Percentiles rank a stretch among this genome's conserved stretches.
These are phyloP conservation scores for Scolanthus callimorphus DNA, from an alignment of 92 coral and sea anemone species.

Conservation along the genomic window DNA sequence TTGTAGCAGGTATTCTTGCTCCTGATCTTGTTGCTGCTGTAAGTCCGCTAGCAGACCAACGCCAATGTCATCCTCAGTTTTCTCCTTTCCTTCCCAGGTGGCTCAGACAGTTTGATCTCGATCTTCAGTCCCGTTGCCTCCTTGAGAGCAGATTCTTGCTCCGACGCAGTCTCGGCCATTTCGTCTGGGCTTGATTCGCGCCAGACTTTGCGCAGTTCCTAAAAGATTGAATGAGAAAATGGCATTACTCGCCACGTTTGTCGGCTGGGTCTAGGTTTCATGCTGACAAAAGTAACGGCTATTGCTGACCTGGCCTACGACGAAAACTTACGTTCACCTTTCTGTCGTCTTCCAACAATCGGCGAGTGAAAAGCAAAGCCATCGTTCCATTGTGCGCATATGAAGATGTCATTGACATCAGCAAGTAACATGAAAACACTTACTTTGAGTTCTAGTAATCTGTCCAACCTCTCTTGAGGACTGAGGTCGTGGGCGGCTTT, in stretches of 20 bases:
- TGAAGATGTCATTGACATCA: no score
- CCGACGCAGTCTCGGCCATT: conserved; percentile 77
- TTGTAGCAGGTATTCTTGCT: conserved; percentile 78
- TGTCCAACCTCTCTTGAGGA: conserved; percentile 66
- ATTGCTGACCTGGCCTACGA: no score
- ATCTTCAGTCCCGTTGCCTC: conserved; percentile 85
- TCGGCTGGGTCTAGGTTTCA: no score
- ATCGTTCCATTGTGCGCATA: no score
- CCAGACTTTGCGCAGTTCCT: conserved; percentile 94
- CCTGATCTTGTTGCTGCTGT: conserved; percentile 88
- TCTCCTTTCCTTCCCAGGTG: conserved; percentile 63
- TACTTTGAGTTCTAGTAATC: conserved; percentile 89
- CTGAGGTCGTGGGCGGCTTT: conserved; percentile 56
- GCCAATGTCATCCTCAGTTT: conserved; percentile 53
- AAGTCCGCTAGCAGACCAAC: conserved; percentile 83
- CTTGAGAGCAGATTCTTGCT: conserved; percentile 77
- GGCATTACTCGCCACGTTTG: no score
- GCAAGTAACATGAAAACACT: background rate
- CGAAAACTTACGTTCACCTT: no score
- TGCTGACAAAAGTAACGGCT: no score
- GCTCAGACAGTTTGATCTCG: conserved; percentile 43
- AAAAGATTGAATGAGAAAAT: no score
- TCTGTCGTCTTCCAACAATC: no score
- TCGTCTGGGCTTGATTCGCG: conserved; percentile 91
- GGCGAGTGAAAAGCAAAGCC: no score